phyloP scores from a whole-genome alignment of 2,797 vertebrate species.

The Cossypha caffra region DNA sequence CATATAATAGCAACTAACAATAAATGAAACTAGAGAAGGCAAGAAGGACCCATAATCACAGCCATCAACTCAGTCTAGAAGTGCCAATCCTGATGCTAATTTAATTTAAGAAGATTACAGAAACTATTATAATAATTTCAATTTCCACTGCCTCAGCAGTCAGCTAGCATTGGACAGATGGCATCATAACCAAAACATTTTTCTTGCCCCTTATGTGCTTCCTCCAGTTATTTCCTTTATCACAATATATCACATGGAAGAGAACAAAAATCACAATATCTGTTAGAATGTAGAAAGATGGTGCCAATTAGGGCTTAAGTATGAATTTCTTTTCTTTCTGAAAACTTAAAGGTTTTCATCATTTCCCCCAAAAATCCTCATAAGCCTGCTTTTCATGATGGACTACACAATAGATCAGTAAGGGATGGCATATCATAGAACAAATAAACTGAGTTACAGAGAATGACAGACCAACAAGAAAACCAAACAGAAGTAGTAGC shows the following conservation, averaged over 20 bases:
- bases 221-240: neutral
- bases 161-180: neutral
- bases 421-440: neutral
- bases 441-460: neutral
- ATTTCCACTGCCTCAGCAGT: neutral
- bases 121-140: constrained; percentile 11
- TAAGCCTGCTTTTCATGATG: neutral
- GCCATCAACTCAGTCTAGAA: neutral
- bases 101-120: constrained; percentile 18
- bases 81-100: constrained; percentile 23
- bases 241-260: neutral
- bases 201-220: neutral
- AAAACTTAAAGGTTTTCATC: neutral
- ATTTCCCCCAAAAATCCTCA: neutral
- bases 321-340: neutral
- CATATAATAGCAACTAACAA: constrained; percentile 4
- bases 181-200: constrained; percentile 1
- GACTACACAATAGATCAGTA: neutral
- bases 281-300: neutral
- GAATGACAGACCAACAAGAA: neutral
- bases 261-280: neutral
- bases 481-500: neutral
- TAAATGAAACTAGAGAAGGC: constrained; percentile 27
- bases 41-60: neutral
- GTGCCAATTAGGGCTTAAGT: neutral